These are phyloP conservation scores for Paedocypris sp. DNA, from an alignment of 2,113 vertebrate species.

Conservation along the genomic window DNA sequence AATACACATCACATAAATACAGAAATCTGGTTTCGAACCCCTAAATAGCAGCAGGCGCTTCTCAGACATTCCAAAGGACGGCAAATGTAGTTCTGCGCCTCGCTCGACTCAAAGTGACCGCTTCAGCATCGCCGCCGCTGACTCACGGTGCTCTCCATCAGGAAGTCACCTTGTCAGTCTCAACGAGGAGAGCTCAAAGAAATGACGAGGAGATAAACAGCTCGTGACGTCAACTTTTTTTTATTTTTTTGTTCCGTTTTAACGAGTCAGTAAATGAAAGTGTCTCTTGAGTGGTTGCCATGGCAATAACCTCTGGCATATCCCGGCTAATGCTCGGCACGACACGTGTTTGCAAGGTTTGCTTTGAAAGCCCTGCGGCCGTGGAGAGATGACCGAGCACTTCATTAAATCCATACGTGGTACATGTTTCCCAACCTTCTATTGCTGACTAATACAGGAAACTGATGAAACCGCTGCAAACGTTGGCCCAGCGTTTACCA, in stretches of 20 bases:
- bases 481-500: conserved; percentile 8
- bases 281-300: conserved; percentile 47
- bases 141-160: conserved; percentile 45
- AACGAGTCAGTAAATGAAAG: conserved; percentile 39
- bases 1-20: too few relatives aligned
- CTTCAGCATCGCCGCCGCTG: conserved; percentile 30
- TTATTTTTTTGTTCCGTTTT: too few relatives aligned
- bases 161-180: conserved; percentile 36
- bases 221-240: conserved; percentile 51
- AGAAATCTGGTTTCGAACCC: too few relatives aligned
- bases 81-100: too few relatives aligned
- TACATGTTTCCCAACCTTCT: too few relatives aligned
- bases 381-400: background rate
- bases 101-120: too few relatives aligned
- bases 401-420: background rate
- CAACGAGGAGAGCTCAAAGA: conserved; percentile 24
- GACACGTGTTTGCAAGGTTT: conserved; percentile 37
- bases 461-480: too few relatives aligned
- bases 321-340: conserved; percentile 32
- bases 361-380: conserved; percentile 6
- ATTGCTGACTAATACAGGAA: too few relatives aligned
- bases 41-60: too few relatives aligned
- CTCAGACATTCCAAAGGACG: too few relatives aligned
- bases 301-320: conserved; percentile 47
- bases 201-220: conserved; percentile 38